Evolutionary conservation across 2,113 vertebrate species (phyloP), one percentile per base, ranked within the genome.

Genomic region (Ailurus styani): DNA sequence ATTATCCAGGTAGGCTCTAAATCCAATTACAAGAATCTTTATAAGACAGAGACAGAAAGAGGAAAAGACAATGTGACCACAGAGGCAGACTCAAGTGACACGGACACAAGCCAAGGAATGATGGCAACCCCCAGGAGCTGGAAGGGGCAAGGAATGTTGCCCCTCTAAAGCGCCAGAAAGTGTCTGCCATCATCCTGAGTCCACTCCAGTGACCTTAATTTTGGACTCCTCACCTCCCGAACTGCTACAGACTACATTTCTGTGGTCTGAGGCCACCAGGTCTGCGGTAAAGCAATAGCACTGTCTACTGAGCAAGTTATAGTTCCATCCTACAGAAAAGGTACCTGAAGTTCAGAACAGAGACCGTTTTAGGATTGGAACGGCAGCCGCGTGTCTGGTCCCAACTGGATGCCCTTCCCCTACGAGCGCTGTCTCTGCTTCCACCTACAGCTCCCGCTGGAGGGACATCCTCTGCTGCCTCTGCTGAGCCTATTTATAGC

Each of bases 241-340:
- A 45, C 23, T 29, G 37, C 27, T 47, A 62, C 72, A 91, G 25
- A 64, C 42, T 15, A 62, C 18, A 85, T 45, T 66, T 87, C 15
- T 84, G 25, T 75, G 70, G 2, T 40, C 82, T 83, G 57, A 83
- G 20, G 31, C 17, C 42, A 89, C 2, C 0, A 42, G 50, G 15
- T 78, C 72, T 86, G 29, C 77, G 40, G 3, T 77, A 60, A 92
- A 86, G 89, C 37, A 90, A 62, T 12, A 23, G 7, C 64, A 68
- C 52, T 62, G 42, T 47, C 57, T 89, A 95, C 40, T 21, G 23
- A 87, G n/a, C 4, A 95, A 90, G 14, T 55, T 54, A 23, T 42
- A 64, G 47, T 66, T 92, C 57, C 20, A 87, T 73, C 70, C 88
- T 60, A 90, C n/a, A 90, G 68, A 21, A 7, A 84, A 90, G 55